Evolutionary conservation across 2,797 vertebrate genomes (phyloP).

Genomic region (Eremophila alpestris): DNA sequence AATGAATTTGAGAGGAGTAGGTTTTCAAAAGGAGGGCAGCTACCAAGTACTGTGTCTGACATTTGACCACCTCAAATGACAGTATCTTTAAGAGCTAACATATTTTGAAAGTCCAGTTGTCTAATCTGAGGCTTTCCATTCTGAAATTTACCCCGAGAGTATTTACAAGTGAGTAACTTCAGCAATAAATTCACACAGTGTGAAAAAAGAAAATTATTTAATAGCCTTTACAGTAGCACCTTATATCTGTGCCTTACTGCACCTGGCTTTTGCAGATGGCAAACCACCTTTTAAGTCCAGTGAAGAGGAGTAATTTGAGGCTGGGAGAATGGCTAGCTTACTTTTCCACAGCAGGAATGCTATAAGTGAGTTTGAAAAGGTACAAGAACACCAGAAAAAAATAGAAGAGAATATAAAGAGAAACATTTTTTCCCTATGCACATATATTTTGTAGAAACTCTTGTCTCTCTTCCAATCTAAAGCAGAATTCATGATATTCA

Average conservation of each 20-base stretch:
- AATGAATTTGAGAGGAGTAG: not conserved
- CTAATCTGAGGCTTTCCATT: not conserved
- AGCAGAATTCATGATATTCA: slow-evolving; percentile 66
- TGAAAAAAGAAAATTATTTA: not conserved
- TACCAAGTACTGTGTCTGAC: not conserved
- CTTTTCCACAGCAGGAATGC: slow-evolving; percentile 26
- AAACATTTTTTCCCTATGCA: slow-evolving; percentile 15
- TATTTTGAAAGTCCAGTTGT: not conserved
- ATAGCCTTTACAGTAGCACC: not conserved
- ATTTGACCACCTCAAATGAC: not conserved
- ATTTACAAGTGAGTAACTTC: not conserved
- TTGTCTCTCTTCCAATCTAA: slow-evolving; percentile 42
- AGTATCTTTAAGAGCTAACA: not conserved
- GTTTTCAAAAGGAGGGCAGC: not conserved
- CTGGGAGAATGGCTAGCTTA: not conserved
- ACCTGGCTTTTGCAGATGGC: slow-evolving; percentile 11
- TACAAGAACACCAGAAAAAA: slow-evolving; percentile 43
- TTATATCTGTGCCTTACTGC: not conserved
- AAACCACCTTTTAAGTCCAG: not conserved
- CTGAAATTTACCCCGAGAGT: not conserved
- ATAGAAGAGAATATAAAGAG: slow-evolving; percentile 14
- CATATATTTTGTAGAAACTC: slow-evolving; percentile 38
- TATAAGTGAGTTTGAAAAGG: slow-evolving; percentile 45
- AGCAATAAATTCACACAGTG: not conserved
- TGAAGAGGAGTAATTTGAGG: slow-evolving; percentile 28